Conservation (phyloP, 2,888 invertebrate species). For the Drosophila barbarae region DNA sequence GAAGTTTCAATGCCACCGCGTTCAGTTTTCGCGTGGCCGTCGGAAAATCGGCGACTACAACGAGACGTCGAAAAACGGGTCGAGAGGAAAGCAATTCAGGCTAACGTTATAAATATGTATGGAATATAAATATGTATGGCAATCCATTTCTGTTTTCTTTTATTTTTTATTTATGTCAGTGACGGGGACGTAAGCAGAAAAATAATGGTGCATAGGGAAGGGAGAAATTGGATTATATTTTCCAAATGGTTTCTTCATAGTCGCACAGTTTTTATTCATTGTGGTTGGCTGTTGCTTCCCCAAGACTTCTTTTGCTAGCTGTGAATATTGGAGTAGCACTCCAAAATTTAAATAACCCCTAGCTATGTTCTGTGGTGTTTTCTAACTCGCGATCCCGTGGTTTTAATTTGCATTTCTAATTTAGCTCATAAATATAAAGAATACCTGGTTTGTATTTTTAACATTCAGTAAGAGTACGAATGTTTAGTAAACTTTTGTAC, state of each 20-base stretch:
- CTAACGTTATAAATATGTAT: constrained; percentile 56
- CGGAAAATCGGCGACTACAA: not conserved
- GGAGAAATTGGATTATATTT: constrained; percentile 61
- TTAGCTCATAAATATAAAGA: not conserved
- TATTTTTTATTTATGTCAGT: not conserved
- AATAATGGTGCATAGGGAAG: constrained; percentile 10
- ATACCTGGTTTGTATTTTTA: not conserved
- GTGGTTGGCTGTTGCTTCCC: constrained; percentile 3
- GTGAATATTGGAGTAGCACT: constrained; percentile 6
- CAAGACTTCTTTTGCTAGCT: not conserved
- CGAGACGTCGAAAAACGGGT: constrained; percentile 9
- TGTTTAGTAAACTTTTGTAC: not conserved
- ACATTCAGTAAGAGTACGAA: not conserved
- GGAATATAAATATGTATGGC: constrained; percentile 16
- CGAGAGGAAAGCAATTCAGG: constrained; percentile 29
- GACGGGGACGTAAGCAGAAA: not conserved
- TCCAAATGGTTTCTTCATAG: constrained; percentile 52
- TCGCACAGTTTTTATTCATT: constrained; percentile 16
- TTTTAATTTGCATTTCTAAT: constrained; percentile 6
- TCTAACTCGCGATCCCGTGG: not conserved
- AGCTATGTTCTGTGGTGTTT: not conserved
- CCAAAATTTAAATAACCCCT: constrained; percentile 2
- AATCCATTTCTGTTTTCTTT: not conserved
- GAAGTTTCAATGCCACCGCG: constrained; percentile 57
- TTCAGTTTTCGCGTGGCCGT: constrained; percentile 36